Percentiles rank a stretch among this genome's conserved stretches.
Conservation (phyloP, 1,140 invertebrate genomes). For the Rhagoletis zephyria region DNA sequence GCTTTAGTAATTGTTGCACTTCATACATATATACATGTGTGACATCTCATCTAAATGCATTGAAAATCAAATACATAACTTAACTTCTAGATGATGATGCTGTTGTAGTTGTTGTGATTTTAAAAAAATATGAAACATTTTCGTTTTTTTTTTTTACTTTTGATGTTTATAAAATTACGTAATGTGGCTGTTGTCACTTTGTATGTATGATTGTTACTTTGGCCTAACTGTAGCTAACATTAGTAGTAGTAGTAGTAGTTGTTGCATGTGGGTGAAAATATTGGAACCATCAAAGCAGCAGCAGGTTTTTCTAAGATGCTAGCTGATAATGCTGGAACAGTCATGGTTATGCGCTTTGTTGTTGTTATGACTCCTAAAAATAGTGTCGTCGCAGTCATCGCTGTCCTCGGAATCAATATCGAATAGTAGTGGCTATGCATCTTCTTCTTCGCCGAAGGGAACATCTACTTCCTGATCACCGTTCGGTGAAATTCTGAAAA, state of each 20-base stretch:
- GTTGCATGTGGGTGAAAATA: not conserved
- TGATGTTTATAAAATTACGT: not conserved
- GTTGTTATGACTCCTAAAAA: constrained; percentile 56
- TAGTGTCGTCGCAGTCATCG: constrained; percentile 57
- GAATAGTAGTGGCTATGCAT: constrained; percentile 72
- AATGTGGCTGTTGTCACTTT: not conserved
- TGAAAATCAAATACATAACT: not conserved
- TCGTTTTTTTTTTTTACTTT: not conserved
- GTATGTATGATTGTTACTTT: not conserved
- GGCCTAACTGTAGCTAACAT: not conserved
- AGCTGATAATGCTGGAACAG: constrained; percentile 67
- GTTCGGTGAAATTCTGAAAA: constrained; percentile 64
- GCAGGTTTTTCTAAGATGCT: constrained; percentile 62
- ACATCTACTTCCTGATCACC: constrained; percentile 63
- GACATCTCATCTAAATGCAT: not conserved
- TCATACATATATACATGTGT: not conserved
- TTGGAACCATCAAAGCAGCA: constrained; percentile 15
- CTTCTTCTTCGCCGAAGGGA: constrained; percentile 68
- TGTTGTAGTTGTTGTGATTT: not conserved
- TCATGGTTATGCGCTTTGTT: constrained; percentile 59
- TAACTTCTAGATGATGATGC: not conserved
- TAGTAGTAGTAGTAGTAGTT: not conserved
- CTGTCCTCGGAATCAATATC: constrained; percentile 69
- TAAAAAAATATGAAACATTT: constrained; percentile 11
- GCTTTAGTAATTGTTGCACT: not conserved